Evolutionary conservation across 1,140 invertebrate genomes (phyloP), one percentile per base, ranked within the genome.

Genomic region (Magallana gigas): DNA sequence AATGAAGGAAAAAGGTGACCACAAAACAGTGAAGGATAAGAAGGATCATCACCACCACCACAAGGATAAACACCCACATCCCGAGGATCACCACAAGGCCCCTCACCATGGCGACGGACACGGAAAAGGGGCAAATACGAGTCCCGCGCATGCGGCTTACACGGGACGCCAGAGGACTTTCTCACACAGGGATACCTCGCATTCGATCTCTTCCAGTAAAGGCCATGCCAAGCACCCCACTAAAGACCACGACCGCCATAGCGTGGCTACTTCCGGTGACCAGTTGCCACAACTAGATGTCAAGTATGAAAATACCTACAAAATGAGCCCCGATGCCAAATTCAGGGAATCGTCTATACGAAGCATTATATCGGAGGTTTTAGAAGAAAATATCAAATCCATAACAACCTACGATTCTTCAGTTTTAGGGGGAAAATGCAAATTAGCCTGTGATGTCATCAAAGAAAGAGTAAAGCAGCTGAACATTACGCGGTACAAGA

Each of bases 231-330:
- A 85, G 57, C 83, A 84, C 12, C 57, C 36, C 1, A 36, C 86
- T 14, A 87, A 91, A 23, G 88, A 90, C 0, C 88, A 84, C n/a
- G 91, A 91, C 23, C 88, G 80, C 60, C 58, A 90, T 48, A 91
- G 91, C 87, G 83, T 89, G 8, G 90, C 84, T 12, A 88, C 90
- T 4, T 89, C 84, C 14, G 88, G 90, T 11, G 86, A 82, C 14
- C 68, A 76, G 36, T 68, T 87, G 0, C 84, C 85, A 7, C 88
- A 87, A 60, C 57, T 88, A 11, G 85, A 90, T 11, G 89, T 92
- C 23, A 88, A 88, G 84, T 91, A 90, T 58, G 93, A 94, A 81
- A 94, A 94, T 80, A 94, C 92, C 8, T 94, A 93, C 87, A 92
- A 92, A 90, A 87, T 93, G 84, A 59, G 86, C 11, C 93, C 93